Evolutionary conservation across 2,888 invertebrate genomes (phyloP).

Genomic region (Theretra japonica): DNA sequence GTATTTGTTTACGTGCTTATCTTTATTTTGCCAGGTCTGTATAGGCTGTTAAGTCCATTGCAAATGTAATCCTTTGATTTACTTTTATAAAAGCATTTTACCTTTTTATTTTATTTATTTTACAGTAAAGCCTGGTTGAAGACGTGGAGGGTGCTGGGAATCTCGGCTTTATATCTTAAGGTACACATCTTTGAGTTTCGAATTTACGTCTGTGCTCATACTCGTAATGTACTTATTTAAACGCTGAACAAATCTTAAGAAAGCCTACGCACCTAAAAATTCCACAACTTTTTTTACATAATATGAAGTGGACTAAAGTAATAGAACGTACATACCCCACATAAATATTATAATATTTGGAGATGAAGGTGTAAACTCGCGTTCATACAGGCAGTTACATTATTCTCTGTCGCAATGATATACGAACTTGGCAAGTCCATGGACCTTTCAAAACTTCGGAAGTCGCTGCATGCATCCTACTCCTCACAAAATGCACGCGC

Average conservation of each 20-base stretch:
- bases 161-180: no score
- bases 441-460: background rate
- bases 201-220: no score
- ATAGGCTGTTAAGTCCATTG: conserved; percentile 15
- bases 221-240: no score
- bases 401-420: background rate
- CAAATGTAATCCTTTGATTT: conserved; percentile 14
- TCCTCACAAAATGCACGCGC: conserved; percentile 7
- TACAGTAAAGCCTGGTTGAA: background rate
- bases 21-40: conserved; percentile 2
- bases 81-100: conserved; percentile 4
- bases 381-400: background rate
- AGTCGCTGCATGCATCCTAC: background rate
- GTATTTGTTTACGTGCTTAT: conserved; percentile 1
- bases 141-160: background rate
- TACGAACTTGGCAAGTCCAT: background rate
- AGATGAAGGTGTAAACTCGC: no score
- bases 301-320: no score
- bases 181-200: no score
- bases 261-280: no score
- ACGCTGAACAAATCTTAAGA: no score
- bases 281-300: no score
- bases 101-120: background rate
- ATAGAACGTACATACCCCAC: no score
- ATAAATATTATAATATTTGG: no score